Base-by-base conservation (phyloP, 2,113 vertebrate genomes). In the Pseudorhombus dupliciocellatus region DNA sequence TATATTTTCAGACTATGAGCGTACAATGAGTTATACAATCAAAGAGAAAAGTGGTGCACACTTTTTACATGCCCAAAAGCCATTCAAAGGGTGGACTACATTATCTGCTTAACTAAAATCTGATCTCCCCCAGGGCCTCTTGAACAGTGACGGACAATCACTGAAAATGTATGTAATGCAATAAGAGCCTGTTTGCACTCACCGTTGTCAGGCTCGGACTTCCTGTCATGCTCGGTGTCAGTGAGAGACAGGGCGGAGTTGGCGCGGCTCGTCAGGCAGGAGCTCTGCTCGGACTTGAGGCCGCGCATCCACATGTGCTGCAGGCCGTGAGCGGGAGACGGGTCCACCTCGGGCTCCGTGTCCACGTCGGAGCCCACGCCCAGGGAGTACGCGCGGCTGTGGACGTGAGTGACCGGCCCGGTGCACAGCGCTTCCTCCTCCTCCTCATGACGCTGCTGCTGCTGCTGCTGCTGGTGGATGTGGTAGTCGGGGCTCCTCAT, bases 201-300 rank as follows among this genome's bases (percentile, higher is more conserved):
- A 98, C 97, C 97, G 25, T 96, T 97, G 81, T 98, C 97, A n/a
- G 93, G 95, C 84, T 98, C 96, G 26, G 96, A 98, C 86, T 97
- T 98, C 91, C 96, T 92, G 87, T 98, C 97, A 25, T 97, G 97
- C 90, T 98, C 97, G 3, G 97, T 98, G 90, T 98, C 97, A 2
- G 96, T 98, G 80, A 98, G 95, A 51, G 97, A 98, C 60, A 98
- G 84, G 0, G 96, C 96, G 0, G 97, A 98, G 88, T 98, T 98
- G 81, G 97, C 97, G 1, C 97, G 94, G 92, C 97, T 98, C 1
- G 97, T 96, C 79, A 98, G 89, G 72, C 96, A 97, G 62, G 97
- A 98, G 81, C 97, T 98, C 80, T 97, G 96, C 79, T 97, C 95
- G 0, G 96, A 98, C 82, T 98, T 97, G 84, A 96, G 93, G 4